phyloP scores from a whole-genome alignment of 1,140 invertebrate genomes.

The Brachystomella parvula region DNA sequence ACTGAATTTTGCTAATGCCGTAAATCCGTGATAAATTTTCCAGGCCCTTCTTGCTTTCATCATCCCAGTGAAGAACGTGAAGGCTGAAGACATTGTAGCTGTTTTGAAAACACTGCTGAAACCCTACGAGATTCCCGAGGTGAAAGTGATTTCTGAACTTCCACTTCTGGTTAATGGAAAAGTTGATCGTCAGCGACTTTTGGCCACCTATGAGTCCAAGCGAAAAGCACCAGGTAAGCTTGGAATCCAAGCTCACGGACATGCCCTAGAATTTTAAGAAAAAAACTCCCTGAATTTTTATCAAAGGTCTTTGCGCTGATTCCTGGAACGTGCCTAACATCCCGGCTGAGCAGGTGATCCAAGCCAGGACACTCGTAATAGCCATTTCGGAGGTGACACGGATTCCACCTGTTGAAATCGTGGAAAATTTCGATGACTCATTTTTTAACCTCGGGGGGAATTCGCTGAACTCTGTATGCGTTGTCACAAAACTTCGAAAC shows the following conservation, averaged over 20 bases:
- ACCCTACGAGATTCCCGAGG: constrained; percentile 27
- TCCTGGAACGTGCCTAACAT: constrained; percentile 42
- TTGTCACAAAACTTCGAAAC: constrained; percentile 55
- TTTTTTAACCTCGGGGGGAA: constrained; percentile 80
- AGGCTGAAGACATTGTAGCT: constrained; percentile 56
- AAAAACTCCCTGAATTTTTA: background rate
- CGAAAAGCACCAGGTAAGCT: constrained; percentile 36
- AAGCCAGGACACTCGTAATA: constrained; percentile 52
- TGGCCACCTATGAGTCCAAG: constrained; percentile 55
- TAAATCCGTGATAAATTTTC: constrained; percentile 20
- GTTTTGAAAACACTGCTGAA: constrained; percentile 48
- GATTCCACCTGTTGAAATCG: constrained; percentile 15
- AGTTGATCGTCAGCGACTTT: constrained; percentile 65
- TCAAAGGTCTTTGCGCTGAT: background rate
- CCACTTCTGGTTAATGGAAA: constrained; percentile 77
- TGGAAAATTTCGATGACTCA: constrained; percentile 50
- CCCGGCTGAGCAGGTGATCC: constrained; percentile 49
- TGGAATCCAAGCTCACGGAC: too few relatives aligned
- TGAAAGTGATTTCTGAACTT: constrained; percentile 54
- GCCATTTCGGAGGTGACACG: constrained; percentile 35
- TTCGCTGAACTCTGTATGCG: constrained; percentile 73
- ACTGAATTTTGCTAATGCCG: constrained; percentile 4
- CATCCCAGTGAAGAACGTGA: constrained; percentile 48
- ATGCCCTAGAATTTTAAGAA: constrained; percentile 6
- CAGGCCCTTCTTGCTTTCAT: constrained; percentile 66